These are phyloP conservation scores for Mesorhabditis belari DNA, from an alignment of 2,888 invertebrate genomes.

Conservation along the genomic window DNA sequence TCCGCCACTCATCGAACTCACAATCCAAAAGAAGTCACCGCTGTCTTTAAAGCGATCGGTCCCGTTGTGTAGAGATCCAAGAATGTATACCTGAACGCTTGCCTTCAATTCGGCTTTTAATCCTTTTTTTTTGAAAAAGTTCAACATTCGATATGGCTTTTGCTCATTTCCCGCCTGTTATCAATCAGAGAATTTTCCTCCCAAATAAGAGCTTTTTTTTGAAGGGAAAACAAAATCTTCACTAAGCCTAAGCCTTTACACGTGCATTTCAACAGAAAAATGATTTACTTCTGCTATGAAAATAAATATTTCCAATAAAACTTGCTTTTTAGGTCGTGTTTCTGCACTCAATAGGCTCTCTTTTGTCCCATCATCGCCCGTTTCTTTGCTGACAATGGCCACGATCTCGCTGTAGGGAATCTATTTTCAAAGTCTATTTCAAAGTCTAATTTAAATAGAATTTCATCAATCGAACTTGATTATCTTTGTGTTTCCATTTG, in stretches of 20 bases:
- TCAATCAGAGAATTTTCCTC: too few species aligned
- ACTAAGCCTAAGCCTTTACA: too few species aligned
- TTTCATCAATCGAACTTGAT: slow-evolving; percentile 6
- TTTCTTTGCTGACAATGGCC: background rate
- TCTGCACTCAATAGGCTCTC: too few species aligned
- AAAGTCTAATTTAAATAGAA: too few species aligned
- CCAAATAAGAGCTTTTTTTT: too few species aligned
- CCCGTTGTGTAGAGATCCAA: slow-evolving; percentile 19
- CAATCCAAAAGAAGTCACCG: background rate
- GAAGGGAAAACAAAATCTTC: too few species aligned
- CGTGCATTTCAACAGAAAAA: too few species aligned
- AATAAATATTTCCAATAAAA: too few species aligned
- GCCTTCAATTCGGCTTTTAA: too few species aligned
- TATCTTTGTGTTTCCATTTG: slow-evolving; percentile 12
- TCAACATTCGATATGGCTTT: too few species aligned
- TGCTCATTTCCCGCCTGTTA: too few species aligned
- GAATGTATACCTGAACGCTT: slow-evolving; percentile 21
- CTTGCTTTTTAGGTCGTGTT: background rate
- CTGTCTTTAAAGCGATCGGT: background rate
- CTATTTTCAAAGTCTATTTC: background rate
- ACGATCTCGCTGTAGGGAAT: background rate
- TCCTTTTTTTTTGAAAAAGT: background rate
- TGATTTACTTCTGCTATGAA: too few species aligned
- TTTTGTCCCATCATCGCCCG: background rate
- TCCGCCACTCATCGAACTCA: slow-evolving; percentile 4